A percentile compares a stretch with the other conserved stretches of the same genome.
phyloP scores from a whole-genome alignment of 2,888 invertebrate genomes.

The Mesorhabditis spiculigera region DNA sequence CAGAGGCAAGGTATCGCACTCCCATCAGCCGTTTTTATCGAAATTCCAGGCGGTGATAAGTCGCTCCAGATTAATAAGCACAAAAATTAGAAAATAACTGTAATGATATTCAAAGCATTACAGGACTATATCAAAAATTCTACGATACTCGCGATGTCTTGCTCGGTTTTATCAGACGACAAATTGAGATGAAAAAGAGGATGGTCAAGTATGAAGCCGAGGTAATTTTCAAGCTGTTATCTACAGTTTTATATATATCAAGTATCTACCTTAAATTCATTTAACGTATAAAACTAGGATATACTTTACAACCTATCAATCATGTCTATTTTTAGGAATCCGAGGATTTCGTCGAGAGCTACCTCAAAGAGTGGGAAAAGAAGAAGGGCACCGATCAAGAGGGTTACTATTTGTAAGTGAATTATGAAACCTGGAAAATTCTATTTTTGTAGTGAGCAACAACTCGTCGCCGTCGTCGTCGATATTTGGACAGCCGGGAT shows the following conservation, averaged over 20 bases:
- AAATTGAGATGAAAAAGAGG: slow-evolving; percentile 24
- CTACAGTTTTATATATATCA: too few species aligned
- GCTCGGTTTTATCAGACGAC: slow-evolving; percentile 22
- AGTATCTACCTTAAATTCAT: too few species aligned
- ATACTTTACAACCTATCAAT: not conserved
- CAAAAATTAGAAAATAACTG: too few species aligned
- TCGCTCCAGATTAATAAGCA: too few species aligned
- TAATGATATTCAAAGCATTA: too few species aligned
- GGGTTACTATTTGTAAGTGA: slow-evolving; percentile 1
- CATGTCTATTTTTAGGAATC: slow-evolving; percentile 12
- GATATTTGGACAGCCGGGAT: slow-evolving; percentile 41
- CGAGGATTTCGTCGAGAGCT: slow-evolving; percentile 21
- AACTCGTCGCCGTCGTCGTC: slow-evolving; percentile 27
- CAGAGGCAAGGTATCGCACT: too few species aligned
- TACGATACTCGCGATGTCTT: slow-evolving; percentile 11
- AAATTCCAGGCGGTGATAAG: too few species aligned
- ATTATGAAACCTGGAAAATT: not conserved
- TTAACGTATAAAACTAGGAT: too few species aligned
- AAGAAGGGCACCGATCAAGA: slow-evolving; percentile 17
- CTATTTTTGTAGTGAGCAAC: slow-evolving; percentile 14
- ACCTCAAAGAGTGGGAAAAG: slow-evolving; percentile 21
- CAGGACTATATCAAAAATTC: too few species aligned
- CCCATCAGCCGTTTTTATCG: too few species aligned
- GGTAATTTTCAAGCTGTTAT: too few species aligned
- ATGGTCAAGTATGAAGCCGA: slow-evolving; percentile 15